These are phyloP conservation scores for Sarcophilus harrisii DNA, from an alignment of 2,797 vertebrate genomes.

Conservation along the genomic window DNA sequence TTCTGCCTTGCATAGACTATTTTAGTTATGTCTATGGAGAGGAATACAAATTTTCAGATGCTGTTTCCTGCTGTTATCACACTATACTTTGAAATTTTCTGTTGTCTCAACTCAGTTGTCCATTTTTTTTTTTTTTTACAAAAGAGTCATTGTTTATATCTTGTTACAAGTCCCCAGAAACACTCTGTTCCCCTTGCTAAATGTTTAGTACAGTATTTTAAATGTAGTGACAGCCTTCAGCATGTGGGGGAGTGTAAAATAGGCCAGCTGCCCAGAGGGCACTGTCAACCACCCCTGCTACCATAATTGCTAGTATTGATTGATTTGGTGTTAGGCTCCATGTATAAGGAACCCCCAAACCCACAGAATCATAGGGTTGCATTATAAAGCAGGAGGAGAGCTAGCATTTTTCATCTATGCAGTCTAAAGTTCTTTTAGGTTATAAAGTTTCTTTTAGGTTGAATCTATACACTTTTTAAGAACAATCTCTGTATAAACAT, in stretches of 20 bases:
- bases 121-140: constrained; percentile 58
- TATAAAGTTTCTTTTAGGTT: too few relatives aligned
- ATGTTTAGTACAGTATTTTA: constrained; percentile 60
- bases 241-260: constrained; percentile 22
- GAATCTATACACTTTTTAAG: constrained; percentile 13
- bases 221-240: constrained; percentile 35
- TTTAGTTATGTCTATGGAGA: constrained; percentile 45
- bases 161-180: constrained; percentile 50
- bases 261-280: background rate
- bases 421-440: background rate
- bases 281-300: background rate
- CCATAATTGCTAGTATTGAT: constrained; percentile 14
- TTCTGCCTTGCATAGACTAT: background rate
- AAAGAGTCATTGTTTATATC: constrained; percentile 39
- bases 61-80: constrained; percentile 16
- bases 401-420: background rate
- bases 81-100: constrained; percentile 43
- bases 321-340: background rate
- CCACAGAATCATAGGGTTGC: background rate
- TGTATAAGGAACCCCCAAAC: background rate
- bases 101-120: constrained; percentile 12
- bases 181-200: constrained; percentile 29
- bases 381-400: constrained; percentile 1
- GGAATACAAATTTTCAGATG: constrained; percentile 44
- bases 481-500: constrained; percentile 40